These are phyloP conservation scores for Lepus americanus DNA, from an alignment of 2,113 vertebrate genomes.

Conservation along the genomic window DNA sequence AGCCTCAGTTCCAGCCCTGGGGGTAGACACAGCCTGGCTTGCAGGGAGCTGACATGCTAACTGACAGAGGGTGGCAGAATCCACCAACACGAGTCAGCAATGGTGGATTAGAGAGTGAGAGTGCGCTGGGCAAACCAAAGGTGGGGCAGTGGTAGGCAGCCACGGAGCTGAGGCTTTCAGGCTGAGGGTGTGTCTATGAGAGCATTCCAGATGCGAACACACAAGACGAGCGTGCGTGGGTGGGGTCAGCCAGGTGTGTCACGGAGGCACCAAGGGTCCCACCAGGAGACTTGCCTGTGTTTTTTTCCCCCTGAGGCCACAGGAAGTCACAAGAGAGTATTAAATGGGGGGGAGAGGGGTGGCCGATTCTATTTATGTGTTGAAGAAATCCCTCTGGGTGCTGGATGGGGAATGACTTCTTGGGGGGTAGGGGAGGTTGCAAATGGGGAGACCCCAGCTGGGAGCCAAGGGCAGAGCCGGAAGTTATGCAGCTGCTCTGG, in stretches of 20 bases:
- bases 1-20: background rate
- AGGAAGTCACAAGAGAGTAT: background rate
- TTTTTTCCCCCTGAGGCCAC: background rate
- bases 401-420: background rate
- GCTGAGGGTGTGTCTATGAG: background rate
- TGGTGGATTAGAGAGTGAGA: background rate
- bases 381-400: background rate
- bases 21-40: background rate
- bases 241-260: background rate
- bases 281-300: background rate
- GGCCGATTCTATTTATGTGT: background rate
- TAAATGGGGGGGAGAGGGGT: too few species aligned
- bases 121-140: background rate
- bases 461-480: background rate
- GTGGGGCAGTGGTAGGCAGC: background rate
- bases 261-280: background rate
- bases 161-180: background rate
- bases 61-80: background rate
- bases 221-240: background rate
- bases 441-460: background rate
- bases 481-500: background rate
- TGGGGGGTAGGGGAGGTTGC: accelerated
- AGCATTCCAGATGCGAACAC: background rate
- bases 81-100: background rate
- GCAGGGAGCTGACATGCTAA: background rate